A percentile compares a stretch with the other conserved stretches of the same genome.
phyloP scores from a whole-genome alignment of 2,113 vertebrate genomes.

The Dasyurus viverrinus region DNA sequence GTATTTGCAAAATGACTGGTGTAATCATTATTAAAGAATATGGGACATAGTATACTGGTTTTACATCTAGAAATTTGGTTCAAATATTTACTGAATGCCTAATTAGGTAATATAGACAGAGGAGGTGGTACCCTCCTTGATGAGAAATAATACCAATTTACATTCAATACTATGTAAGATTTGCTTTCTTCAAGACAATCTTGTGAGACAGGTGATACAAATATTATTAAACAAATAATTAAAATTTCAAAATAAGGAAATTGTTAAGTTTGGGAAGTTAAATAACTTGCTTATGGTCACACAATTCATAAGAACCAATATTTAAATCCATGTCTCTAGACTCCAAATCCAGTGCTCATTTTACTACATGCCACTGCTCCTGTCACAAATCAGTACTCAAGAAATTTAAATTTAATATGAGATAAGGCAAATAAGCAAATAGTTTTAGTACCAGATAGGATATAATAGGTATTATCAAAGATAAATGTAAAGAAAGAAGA shows the following conservation, averaged over 20 bases:
- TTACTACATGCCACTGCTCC: not conserved
- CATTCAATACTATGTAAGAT: not conserved
- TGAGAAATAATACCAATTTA: not conserved
- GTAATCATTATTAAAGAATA: not conserved
- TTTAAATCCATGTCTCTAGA: not conserved
- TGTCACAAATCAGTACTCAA: not conserved
- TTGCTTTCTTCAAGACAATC: not conserved
- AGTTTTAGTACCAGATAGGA: not conserved
- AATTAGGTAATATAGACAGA: not conserved
- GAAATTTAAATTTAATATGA: not conserved
- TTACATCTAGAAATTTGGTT: constrained; percentile 8
- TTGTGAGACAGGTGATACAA: not conserved
- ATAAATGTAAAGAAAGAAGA: not conserved
- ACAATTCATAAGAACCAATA: not conserved
- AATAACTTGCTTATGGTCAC: not conserved
- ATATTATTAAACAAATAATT: not conserved
- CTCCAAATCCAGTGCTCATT: not conserved
- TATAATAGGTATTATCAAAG: not conserved
- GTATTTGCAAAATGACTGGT: not conserved
- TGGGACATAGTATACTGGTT: not conserved
- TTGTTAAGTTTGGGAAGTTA: not conserved
- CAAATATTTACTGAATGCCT: not conserved
- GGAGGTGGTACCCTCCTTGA: not conserved
- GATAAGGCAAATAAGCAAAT: not conserved
- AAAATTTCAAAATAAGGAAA: not conserved